Evolutionary conservation across 2,113 vertebrate genomes (phyloP).

Genomic region (Brienomyrus longianalis): DNA sequence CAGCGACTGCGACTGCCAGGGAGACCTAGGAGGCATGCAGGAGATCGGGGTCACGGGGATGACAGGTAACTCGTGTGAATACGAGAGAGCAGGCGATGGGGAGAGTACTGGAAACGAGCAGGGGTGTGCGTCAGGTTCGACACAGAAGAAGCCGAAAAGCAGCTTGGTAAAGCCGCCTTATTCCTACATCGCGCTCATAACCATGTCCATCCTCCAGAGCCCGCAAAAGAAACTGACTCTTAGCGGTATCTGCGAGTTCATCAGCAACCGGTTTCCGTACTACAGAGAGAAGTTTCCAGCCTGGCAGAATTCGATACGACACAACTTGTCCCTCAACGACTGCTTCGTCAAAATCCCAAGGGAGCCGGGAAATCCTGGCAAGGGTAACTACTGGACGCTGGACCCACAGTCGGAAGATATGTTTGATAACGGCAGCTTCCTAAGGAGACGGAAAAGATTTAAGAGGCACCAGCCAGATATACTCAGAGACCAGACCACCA

Average conservation of each 20-base stretch:
- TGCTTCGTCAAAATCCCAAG: constrained; percentile 93
- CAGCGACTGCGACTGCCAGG: constrained; percentile 72
- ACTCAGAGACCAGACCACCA: constrained; percentile 89
- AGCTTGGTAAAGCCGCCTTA: constrained; percentile 95
- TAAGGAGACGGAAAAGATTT: constrained; percentile 88
- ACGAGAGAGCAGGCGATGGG: constrained; percentile 49
- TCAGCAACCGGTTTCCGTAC: constrained; percentile 92
- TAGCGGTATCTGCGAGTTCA: constrained; percentile 96
- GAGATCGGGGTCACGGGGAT: constrained; percentile 57
- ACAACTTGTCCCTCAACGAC: constrained; percentile 90
- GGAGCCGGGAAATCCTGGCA: constrained; percentile 92
- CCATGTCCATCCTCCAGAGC: constrained; percentile 94
- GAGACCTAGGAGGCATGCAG: constrained; percentile 59
- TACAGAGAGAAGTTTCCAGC: constrained; percentile 98
- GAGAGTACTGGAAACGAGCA: constrained; percentile 59
- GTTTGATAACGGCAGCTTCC: constrained; percentile 98
- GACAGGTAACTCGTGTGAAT: constrained; percentile 59
- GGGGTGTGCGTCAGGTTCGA: constrained; percentile 46
- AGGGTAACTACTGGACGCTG: constrained; percentile 98
- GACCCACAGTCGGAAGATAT: constrained; percentile 95
- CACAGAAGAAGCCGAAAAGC: constrained; percentile 80
- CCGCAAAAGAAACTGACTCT: constrained; percentile 92
- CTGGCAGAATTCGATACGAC: constrained; percentile 91
- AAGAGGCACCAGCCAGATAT: constrained; percentile 90
- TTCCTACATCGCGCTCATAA: constrained; percentile 95